Evolutionary conservation across 2,797 vertebrate genomes (phyloP).

Genomic region (Lutjanus campechanus): DNA sequence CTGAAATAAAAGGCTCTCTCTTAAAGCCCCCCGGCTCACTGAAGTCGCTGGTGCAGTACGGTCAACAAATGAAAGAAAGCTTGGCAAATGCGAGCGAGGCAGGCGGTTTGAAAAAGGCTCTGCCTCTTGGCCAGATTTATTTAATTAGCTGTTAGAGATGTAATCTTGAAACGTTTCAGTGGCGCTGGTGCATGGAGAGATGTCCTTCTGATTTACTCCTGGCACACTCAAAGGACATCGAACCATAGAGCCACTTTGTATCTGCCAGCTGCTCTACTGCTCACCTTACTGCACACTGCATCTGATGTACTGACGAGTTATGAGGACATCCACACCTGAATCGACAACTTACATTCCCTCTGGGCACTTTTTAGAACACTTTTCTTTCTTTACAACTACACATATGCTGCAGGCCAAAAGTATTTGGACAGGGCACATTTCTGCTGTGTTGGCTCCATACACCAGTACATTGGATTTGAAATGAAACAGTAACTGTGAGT

Average conservation of each 20-base stretch:
- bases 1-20: constrained; percentile 26
- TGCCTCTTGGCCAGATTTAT: constrained; percentile 31
- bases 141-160: constrained; percentile 46
- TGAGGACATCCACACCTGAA: background rate
- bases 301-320: background rate
- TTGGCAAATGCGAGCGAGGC: constrained; percentile 14
- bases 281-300: constrained; percentile 13
- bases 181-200: constrained; percentile 26
- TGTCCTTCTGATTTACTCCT: constrained; percentile 41
- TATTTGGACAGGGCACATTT: background rate
- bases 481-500: background rate
- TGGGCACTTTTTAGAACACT: background rate
- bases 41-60: constrained; percentile 18
- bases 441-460: background rate
- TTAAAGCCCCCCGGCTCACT: constrained; percentile 19
- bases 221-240: constrained; percentile 13
- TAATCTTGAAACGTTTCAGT: constrained; percentile 31
- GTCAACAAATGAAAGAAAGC: constrained; percentile 39
- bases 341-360: background rate
- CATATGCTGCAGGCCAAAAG: background rate
- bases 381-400: background rate
- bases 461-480: background rate
- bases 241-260: constrained; percentile 9
- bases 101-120: constrained; percentile 1
- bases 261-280: constrained; percentile 20